phyloP scores from a whole-genome alignment of 2,113 vertebrate genomes.

The Nipponia nippon region DNA sequence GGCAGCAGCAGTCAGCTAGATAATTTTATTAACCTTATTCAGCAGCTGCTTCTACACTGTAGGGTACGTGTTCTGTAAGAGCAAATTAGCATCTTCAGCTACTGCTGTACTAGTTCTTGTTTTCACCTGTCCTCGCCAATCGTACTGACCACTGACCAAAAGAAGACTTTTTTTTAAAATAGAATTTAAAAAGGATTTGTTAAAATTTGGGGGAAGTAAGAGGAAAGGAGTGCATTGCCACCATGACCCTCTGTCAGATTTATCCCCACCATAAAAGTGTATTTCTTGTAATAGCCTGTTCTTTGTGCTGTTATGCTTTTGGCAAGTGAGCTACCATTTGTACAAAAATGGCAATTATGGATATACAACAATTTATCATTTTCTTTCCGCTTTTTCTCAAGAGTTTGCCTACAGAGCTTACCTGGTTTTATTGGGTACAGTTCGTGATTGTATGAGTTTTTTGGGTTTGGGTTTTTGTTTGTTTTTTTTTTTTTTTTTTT shows the following conservation, averaged over 20 bases:
- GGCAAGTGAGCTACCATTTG: neutral
- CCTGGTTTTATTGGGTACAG: neutral
- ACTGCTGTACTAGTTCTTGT: neutral
- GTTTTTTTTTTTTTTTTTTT: too few species aligned
- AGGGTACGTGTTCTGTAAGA: neutral
- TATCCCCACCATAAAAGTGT: neutral
- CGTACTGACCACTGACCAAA: neutral
- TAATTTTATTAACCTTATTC: neutral
- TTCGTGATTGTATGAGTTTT: neutral
- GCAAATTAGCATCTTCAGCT: neutral
- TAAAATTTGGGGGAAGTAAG: neutral
- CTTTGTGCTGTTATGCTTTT: neutral
- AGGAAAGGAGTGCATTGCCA: neutral
- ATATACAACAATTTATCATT: neutral
- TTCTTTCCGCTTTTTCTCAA: neutral
- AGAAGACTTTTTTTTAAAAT: neutral
- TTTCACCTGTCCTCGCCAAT: neutral
- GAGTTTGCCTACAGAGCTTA: neutral
- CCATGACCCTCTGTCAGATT: neutral
- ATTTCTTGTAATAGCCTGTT: neutral
- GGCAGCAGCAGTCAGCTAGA: neutral
- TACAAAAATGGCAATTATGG: neutral
- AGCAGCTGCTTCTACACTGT: neutral
- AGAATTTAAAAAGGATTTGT: neutral
- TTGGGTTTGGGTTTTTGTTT: too few species aligned